Base-by-base conservation (phyloP, 2,888 invertebrate species). In the Argynnis bischoffii region DNA sequence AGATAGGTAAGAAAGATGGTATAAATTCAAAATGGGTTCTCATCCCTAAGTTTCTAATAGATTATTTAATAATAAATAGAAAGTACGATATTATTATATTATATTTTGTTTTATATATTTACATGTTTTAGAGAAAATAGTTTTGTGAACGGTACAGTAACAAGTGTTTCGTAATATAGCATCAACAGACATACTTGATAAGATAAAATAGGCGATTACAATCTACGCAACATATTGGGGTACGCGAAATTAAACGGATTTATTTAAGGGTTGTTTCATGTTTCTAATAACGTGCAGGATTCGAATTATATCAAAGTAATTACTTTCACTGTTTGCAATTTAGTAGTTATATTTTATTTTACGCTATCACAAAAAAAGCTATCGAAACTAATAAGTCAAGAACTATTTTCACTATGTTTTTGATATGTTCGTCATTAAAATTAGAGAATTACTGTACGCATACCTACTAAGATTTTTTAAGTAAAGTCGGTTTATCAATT, bases 131-230 rank as follows among this genome's bases (percentile, higher is more conserved):
- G 1, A 16, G 6, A 14, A 50, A 50, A n/a, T n/a, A n/a, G 35
- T 76, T 80, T 67, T 86, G 82, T 75, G 60, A 48, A 76, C 84
- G 54, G 74, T 88, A 86, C 82, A 63, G 1, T 14, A 55, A 64
- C 78, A 80, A 79, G 80, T 75, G 76, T 73, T 70, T 72, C 74
- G 74, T 79, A 77, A 85, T 85, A 88, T 84, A 84, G 64, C 80
- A 87, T 87, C 86, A 76, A 72, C 75, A 80, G 84, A 86, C 35
- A 41, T 87, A 83, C 79, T 72, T 81, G 86, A 87, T 85, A 84
- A 87, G 84, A 86, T 85, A 83, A 76, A 75, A 73, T 69, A 67
- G 68, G 64, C 64, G 76, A 78, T 77, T 69, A 73, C 73, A 68
- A 77, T 76, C 76, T 75, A 71, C 69, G 74, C 69, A 77, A 78